Conservation (phyloP, 1,140 invertebrate species). For the Phenacoccus solenopsis region DNA sequence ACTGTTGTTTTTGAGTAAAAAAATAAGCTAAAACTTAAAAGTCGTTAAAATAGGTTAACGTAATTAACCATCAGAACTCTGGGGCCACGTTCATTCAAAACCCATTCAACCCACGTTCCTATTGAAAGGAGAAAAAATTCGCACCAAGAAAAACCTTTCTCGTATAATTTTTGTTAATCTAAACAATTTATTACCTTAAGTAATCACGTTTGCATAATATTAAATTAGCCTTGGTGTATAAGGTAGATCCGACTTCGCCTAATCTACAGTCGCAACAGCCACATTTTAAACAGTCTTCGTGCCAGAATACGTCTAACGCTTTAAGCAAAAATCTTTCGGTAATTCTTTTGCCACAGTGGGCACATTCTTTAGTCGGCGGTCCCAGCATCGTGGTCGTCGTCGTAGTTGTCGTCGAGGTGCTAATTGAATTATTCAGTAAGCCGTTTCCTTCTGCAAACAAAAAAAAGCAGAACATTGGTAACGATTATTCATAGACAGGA, state of each 20-base stretch:
- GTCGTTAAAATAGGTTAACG: too few relatives aligned
- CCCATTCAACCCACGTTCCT: too few relatives aligned
- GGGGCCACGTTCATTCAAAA: too few relatives aligned
- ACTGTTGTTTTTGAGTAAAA: too few relatives aligned
- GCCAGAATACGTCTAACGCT: slow-evolving; percentile 88
- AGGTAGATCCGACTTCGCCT: slow-evolving; percentile 92
- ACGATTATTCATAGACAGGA: too few relatives aligned
- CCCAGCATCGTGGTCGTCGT: neutral
- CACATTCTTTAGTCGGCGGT: slow-evolving; percentile 30
- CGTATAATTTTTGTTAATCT: too few relatives aligned
- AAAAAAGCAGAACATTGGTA: too few relatives aligned
- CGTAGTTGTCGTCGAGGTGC: neutral
- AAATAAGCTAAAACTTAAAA: too few relatives aligned
- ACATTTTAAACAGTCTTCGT: slow-evolving; percentile 96
- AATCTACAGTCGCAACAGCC: slow-evolving; percentile 93
- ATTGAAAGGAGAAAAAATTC: too few relatives aligned
- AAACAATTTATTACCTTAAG: slow-evolving; percentile 54
- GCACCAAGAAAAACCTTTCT: too few relatives aligned
- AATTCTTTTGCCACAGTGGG: slow-evolving; percentile 34
- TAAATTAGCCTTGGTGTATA: slow-evolving; percentile 91
- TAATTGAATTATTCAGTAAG: neutral
- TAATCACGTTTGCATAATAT: slow-evolving; percentile 97
- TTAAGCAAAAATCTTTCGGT: slow-evolving; percentile 46
- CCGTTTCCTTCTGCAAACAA: neutral
- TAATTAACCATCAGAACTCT: too few relatives aligned